These are phyloP conservation scores for Myopa tessellatipennis DNA, from an alignment of 2,888 invertebrate species.

Conservation along the genomic window DNA sequence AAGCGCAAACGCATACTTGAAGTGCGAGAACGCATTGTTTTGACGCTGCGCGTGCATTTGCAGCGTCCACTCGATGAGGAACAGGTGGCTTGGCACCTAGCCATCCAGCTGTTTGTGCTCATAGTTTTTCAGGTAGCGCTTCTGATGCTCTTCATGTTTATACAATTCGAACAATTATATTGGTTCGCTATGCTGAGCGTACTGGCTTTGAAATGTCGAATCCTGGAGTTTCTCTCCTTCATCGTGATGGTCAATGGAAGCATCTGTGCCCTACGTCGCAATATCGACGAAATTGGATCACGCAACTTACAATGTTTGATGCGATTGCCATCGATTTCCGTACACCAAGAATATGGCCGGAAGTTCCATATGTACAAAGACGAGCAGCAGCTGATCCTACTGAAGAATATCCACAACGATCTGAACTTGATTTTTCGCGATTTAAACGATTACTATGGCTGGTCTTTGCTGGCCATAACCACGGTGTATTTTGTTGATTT, in stretches of 20 bases:
- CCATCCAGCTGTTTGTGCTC: conserved; percentile 43
- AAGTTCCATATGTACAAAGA: conserved; percentile 32
- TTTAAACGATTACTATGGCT: conserved; percentile 62
- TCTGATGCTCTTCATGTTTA: conserved; percentile 44
- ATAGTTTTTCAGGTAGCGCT: conserved; percentile 42
- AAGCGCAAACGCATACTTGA: conserved; percentile 44
- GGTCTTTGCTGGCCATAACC: conserved; percentile 61
- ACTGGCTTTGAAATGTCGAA: conserved; percentile 56
- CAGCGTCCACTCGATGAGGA: conserved; percentile 25
- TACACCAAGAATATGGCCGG: not conserved
- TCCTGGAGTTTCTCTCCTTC: conserved; percentile 44
- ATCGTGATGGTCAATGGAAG: conserved; percentile 52
- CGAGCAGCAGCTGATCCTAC: conserved; percentile 48
- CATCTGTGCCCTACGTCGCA: conserved; percentile 46
- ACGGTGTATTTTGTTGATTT: conserved; percentile 61
- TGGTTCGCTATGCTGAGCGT: conserved; percentile 49
- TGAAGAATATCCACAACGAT: conserved; percentile 60
- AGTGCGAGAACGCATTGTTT: conserved; percentile 47
- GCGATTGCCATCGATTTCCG: not conserved
- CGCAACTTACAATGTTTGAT: conserved; percentile 46
- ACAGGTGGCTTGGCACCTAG: conserved; percentile 4
- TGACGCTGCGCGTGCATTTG: conserved; percentile 41
- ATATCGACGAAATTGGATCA: conserved; percentile 50
- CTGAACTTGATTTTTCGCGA: conserved; percentile 56
- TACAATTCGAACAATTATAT: conserved; percentile 45